These are phyloP conservation scores for Uria aalge DNA, from an alignment of 2,113 vertebrate genomes.

Conservation along the genomic window DNA sequence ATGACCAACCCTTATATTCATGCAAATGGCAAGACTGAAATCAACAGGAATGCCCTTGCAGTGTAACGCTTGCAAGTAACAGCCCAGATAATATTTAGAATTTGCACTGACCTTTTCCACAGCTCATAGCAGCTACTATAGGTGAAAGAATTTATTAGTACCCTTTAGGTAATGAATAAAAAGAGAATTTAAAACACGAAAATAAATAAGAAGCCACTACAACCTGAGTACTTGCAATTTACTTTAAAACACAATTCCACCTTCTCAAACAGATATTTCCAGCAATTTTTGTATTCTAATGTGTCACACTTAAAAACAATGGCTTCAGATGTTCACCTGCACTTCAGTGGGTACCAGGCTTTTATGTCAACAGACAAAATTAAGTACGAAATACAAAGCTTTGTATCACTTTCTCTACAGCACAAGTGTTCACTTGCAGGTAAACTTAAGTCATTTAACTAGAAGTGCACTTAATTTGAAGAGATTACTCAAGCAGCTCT, in stretches of 20 bases:
- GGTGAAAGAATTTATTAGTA: not conserved
- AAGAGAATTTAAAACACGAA: not conserved
- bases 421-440: conserved; percentile 19
- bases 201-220: not conserved
- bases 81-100: not conserved
- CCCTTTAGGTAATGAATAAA: not conserved
- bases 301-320: not conserved
- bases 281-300: not conserved
- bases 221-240: not conserved
- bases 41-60: not conserved
- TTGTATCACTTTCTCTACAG: not conserved
- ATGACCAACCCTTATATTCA: not conserved
- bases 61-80: not conserved
- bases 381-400: not conserved
- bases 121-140: not conserved
- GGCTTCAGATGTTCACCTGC: not conserved
- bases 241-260: not conserved
- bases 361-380: not conserved
- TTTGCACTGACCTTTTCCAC: not conserved
- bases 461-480: conserved; percentile 68
- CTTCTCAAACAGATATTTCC: not conserved
- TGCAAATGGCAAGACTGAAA: not conserved
- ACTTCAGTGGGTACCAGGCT: not conserved
- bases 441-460: conserved; percentile 58
- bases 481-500: conserved; percentile 60